Evolutionary conservation across 2,113 vertebrate species (phyloP), one percentile per base, ranked within the genome.

Genomic region (Rhinogobius similis): DNA sequence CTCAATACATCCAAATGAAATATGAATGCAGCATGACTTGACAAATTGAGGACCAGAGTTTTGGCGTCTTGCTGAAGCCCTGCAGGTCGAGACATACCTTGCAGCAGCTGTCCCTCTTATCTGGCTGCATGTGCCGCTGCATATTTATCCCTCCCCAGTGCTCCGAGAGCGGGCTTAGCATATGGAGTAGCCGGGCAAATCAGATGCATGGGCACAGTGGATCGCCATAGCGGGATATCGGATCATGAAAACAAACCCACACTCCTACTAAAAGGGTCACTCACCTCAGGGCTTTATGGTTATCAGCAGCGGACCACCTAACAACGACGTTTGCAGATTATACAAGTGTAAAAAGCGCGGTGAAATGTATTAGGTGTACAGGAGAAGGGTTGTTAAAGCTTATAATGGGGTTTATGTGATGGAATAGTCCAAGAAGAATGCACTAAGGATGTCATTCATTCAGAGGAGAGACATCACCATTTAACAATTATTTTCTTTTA

Each of bases 111-210:
- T 67, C 39, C 36, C 32, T 77, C 77, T 83, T 81, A 77, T 82
- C 65, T 68, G 16, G 48, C 8, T 14, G 46, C 24, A 63, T 87
- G 77, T 75, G 71, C 65, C 16, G 26, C 77, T 83, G 78, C 72
- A 81, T 85, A 79, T 86, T 81, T 73, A 83, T 83, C 73, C 26
- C 59, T 61, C 52, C 21, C 39, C 32, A 70, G 67, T 41, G 69
- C 11, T 58, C 79, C 39, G 61, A 62, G 74, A n/a, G 71, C 76
- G 65, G 75, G 44, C n/a, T 82, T 87, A 77, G 75, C 72, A 59
- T 79, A 79, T 50, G 84, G 79, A 82, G 87, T 84, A 88, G 62
- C 62, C 12, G 6, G 55, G 48, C 64, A 79, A 61, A 88, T 85
- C 56, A 72, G 56, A 85, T 85, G 79, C 72, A 38, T 12, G 77